These are phyloP conservation scores for Tachyglossus aculeatus DNA, from an alignment of 2,797 vertebrate genomes.

Conservation along the genomic window DNA sequence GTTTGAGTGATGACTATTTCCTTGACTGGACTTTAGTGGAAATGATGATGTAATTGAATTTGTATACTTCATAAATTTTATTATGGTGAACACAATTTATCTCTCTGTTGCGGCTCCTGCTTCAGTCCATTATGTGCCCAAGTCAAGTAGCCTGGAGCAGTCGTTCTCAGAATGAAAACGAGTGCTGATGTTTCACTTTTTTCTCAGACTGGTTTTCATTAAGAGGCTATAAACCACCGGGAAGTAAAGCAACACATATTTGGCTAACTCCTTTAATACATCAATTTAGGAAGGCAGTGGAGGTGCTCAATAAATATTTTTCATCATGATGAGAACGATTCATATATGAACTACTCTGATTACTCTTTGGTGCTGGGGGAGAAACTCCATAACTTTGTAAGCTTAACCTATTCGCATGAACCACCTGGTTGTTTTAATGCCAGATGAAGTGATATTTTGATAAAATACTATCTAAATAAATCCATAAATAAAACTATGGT, in stretches of 20 bases:
- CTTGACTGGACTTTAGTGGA: neutral
- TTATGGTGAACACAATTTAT: constrained; percentile 49
- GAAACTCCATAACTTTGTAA: no score
- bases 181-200: neutral
- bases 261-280: neutral
- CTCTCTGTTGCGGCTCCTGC: constrained; percentile 5
- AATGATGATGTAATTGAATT: constrained; percentile 55
- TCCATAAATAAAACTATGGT: no score
- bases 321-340: no score
- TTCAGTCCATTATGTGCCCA: constrained; percentile 36
- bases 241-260: neutral
- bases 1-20: constrained; percentile 27
- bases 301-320: no score
- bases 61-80: constrained; percentile 59
- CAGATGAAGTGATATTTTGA: no score
- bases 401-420: no score
- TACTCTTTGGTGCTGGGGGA: no score
- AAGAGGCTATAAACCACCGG: neutral
- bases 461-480: no score
- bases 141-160: constrained; percentile 21
- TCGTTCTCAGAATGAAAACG: neutral
- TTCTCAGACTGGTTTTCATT: neutral
- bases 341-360: neutral
- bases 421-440: no score
- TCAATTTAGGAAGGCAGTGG: neutral